These are phyloP conservation scores for Megaustenia siamemsis DNA, from an alignment of 2,888 invertebrate genomes.

Conservation along the genomic window DNA sequence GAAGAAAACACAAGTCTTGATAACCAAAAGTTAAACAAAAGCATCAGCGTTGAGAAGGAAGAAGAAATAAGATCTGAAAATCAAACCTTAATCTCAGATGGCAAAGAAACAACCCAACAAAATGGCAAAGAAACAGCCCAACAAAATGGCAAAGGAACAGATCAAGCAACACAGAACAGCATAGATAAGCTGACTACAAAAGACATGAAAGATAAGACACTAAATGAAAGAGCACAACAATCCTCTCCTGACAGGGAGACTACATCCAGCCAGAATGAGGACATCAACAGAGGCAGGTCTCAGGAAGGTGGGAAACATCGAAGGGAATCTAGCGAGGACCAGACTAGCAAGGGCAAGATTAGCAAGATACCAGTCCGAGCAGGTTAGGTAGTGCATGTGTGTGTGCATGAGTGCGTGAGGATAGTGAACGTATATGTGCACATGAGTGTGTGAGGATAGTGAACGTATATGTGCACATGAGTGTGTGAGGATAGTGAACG, in stretches of 20 bases:
- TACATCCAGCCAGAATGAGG: neutral
- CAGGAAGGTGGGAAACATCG: conserved; percentile 29
- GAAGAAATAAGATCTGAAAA: neutral
- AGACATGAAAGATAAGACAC: neutral
- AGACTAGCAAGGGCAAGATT: conserved; percentile 32
- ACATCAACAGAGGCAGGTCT: neutral
- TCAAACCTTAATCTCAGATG: neutral
- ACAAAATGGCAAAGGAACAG: neutral
- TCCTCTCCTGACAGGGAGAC: conserved; percentile 9
- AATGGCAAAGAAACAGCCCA: neutral
- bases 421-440: too few relatives aligned
- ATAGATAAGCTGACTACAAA: neutral
- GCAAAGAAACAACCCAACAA: neutral
- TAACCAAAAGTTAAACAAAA: neutral
- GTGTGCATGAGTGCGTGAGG: too few relatives aligned
- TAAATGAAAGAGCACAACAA: neutral
- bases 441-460: too few relatives aligned
- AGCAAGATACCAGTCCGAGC: conserved; percentile 52
- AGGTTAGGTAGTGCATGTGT: conserved; percentile 22
- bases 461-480: too few relatives aligned
- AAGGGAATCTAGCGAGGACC: conserved; percentile 32
- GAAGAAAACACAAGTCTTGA: neutral
- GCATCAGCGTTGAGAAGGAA: neutral
- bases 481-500: too few relatives aligned
- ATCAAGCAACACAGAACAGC: neutral